Conservation (phyloP, 1,140 invertebrate genomes). For the Monochamus saltuarius region DNA sequence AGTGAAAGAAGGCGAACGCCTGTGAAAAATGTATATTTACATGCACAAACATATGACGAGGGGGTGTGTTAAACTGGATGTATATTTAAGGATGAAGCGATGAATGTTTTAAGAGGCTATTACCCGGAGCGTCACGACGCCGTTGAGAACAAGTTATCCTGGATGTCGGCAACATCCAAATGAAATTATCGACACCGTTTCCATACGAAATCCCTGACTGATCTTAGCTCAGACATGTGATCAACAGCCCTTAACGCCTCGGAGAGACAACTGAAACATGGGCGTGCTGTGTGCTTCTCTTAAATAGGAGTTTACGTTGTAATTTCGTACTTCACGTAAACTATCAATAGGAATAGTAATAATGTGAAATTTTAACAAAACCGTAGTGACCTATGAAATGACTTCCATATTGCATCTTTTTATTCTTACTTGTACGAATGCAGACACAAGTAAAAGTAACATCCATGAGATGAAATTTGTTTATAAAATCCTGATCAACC, state of each 20-base stretch:
- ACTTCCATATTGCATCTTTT: too few relatives aligned
- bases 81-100: not conserved
- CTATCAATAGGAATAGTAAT: too few relatives aligned
- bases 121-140: not conserved
- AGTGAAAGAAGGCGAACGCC: not conserved
- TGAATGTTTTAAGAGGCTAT: not conserved
- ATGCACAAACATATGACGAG: not conserved
- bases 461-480: too few relatives aligned
- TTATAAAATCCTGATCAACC: too few relatives aligned
- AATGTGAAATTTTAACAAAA: too few relatives aligned
- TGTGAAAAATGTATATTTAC: not conserved
- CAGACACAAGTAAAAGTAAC: too few relatives aligned
- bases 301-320: not conserved
- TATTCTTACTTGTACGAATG: too few relatives aligned
- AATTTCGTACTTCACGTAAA: too few relatives aligned
- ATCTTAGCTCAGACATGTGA: conserved; percentile 7
- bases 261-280: not conserved
- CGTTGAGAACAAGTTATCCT: not conserved
- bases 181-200: conserved; percentile 4
- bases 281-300: not conserved
- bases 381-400: too few relatives aligned
- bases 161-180: conserved; percentile 2
- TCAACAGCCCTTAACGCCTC: conserved; percentile 4
- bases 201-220: conserved; percentile 1
- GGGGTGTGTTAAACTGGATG: not conserved